Conservation (phyloP, 2,888 invertebrate genomes). For the Spilosoma lubricipeda region DNA sequence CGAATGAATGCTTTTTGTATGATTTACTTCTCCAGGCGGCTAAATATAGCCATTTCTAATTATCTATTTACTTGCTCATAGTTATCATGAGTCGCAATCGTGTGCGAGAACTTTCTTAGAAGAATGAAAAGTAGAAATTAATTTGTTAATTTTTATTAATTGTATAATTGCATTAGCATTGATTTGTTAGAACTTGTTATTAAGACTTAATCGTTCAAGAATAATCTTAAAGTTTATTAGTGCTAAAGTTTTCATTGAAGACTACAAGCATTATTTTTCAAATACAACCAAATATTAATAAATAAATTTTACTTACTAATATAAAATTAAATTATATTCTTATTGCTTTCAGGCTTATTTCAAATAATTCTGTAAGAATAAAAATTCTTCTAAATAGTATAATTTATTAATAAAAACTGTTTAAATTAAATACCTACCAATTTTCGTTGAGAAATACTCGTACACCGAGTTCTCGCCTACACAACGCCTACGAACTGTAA, state of each 20-base stretch:
- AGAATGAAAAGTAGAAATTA: not conserved
- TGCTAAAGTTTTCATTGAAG: no score
- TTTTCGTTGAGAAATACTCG: conserved; percentile 15
- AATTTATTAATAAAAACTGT: not conserved
- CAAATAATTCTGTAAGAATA: not conserved
- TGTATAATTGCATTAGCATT: not conserved
- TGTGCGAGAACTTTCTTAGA: not conserved
- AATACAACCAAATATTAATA: no score
- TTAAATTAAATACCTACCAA: not conserved
- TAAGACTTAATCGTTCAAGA: no score
- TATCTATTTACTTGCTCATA: not conserved
- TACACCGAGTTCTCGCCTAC: conserved; percentile 31
- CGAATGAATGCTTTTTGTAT: not conserved
- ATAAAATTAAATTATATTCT: no score
- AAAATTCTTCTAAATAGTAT: not conserved
- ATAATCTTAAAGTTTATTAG: no score
- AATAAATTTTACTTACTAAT: no score
- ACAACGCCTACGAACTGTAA: conserved; percentile 39
- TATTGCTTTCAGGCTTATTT: no score
- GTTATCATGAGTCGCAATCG: not conserved
- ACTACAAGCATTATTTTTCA: no score
- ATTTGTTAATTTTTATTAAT: not conserved
- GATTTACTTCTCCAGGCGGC: not conserved
- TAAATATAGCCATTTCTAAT: conserved; percentile 1
- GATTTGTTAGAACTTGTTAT: not conserved